Base-by-base conservation (phyloP, 2,113 vertebrate genomes). In the Penelope pileata region DNA sequence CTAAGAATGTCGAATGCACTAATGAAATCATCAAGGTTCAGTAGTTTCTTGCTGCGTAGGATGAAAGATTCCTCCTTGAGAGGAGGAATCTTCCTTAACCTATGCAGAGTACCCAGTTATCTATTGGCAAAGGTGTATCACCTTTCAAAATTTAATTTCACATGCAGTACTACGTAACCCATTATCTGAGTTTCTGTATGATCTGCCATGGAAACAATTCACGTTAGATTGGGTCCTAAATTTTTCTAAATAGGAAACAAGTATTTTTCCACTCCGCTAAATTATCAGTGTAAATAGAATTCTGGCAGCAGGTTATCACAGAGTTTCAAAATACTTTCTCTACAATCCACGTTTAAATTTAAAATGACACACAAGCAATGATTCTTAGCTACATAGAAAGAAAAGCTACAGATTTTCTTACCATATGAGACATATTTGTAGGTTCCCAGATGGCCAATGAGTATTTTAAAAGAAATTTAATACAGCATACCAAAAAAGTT, bases 1-100 rank as follows among this genome's bases (percentile, higher is more conserved):
- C 10, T 84, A 70, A 58, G 36, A 77, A 58, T 51, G 23, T 32
- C 69, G 87, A 77, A 29, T 58, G 6, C 87, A 50, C 42, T 85
- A 83, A 90, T 80, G 48, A 95, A 95, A 83, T 94, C 84, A 83
- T 16, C 40, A 90, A 69, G 75, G 62, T 82, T 92, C 83, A 76
- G 22, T 83, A 73, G 43, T 21, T 77, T 95, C 76, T 75, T 94
- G 53, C 50, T 73, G 48, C 30, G 69, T 30, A 67, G 62, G 18
- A 85, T 21, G 19, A 76, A 91, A 97, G 54, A 10, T 50, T 83
- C 32, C 29, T 94, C 24, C 40, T 34, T 80, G 67, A 91, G 50
- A 70, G 62, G 42, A n/a, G n/a, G n/a, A n/a, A n/a, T n/a, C n/a
- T n/a, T n/a, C n/a, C n/a, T n/a, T 30, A 90, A 88, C 59, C 47